phyloP scores from a whole-genome alignment of 2,888 invertebrate species.

The Torymus texanus region DNA sequence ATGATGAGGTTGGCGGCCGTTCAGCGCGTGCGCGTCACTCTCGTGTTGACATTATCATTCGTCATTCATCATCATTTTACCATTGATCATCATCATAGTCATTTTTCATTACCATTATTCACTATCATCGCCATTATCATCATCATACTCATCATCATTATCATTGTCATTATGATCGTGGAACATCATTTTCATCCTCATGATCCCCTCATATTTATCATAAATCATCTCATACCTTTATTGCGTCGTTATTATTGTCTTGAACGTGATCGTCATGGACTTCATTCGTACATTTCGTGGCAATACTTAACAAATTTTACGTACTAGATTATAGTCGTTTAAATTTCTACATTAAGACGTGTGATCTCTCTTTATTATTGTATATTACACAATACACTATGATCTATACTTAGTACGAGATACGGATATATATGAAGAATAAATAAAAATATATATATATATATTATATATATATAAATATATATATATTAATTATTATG shows the following conservation, averaged over 20 bases:
- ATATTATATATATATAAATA: constrained; percentile 58
- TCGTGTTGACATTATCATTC: constrained; percentile 37
- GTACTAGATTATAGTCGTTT: constrained; percentile 74
- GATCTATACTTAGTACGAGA: constrained; percentile 71
- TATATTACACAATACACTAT: constrained; percentile 68
- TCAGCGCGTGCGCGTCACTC: constrained; percentile 19
- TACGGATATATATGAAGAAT: constrained; percentile 63
- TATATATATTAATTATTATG: constrained; percentile 65
- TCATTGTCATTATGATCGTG: constrained; percentile 56
- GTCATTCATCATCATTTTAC: constrained; percentile 57
- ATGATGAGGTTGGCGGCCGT: constrained; percentile 57
- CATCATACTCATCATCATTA: constrained; percentile 29
- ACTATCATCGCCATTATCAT: constrained; percentile 29
- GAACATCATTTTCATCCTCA: constrained; percentile 32
- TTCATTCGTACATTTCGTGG: constrained; percentile 69
- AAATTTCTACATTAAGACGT: constrained; percentile 75
- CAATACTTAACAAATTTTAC: constrained; percentile 72
- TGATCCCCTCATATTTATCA: constrained; percentile 36
- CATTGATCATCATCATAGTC: constrained; percentile 39
- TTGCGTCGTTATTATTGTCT: constrained; percentile 52
- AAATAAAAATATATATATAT: constrained; percentile 59
- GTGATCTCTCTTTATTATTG: constrained; percentile 75
- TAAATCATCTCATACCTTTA: constrained; percentile 43
- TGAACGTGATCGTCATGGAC: constrained; percentile 59
- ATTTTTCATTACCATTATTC: constrained; percentile 46